Evolutionary conservation across 1,140 invertebrate genomes (phyloP).

Genomic region (Drosophila serrata): DNA sequence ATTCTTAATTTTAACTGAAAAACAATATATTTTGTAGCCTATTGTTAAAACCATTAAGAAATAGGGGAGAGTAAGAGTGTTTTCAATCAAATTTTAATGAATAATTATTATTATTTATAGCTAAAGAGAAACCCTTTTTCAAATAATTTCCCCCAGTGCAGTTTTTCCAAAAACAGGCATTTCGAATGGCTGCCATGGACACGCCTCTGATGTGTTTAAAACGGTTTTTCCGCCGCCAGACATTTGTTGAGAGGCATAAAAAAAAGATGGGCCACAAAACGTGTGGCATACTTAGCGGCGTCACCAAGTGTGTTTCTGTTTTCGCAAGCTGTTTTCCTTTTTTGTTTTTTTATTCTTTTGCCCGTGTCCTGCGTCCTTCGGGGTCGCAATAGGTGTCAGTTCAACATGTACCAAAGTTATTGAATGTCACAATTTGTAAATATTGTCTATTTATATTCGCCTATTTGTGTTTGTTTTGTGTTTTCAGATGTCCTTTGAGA

Average conservation of each 20-base stretch:
- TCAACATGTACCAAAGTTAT: conserved; percentile 39
- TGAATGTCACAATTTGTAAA: conserved; percentile 53
- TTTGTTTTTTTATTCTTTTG: neutral
- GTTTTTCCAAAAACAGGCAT: conserved; percentile 5
- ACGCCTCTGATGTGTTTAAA: conserved; percentile 53
- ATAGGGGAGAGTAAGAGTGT: neutral
- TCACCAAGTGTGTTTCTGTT: conserved; percentile 56
- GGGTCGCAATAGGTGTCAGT: conserved; percentile 28
- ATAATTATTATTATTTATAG: neutral
- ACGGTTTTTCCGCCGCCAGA: conserved; percentile 32
- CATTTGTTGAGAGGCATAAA: conserved; percentile 50
- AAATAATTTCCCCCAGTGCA: neutral
- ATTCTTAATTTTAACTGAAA: no score
- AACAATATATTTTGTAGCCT: no score
- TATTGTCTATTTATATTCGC: conserved; percentile 49
- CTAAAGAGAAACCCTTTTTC: fast-evolving
- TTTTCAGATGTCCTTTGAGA: conserved; percentile 35
- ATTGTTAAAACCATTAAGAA: no score
- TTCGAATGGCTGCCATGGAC: conserved; percentile 53
- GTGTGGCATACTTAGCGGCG: conserved; percentile 53
- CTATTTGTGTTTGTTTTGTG: conserved; percentile 36
- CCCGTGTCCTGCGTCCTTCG: neutral
- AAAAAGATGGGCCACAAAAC: conserved; percentile 60
- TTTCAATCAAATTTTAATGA: neutral
- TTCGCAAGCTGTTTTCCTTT: conserved; percentile 53